Evolutionary conservation across 2,113 vertebrate genomes (phyloP).

Genomic region (Cryptomyrus ogoouensis): DNA sequence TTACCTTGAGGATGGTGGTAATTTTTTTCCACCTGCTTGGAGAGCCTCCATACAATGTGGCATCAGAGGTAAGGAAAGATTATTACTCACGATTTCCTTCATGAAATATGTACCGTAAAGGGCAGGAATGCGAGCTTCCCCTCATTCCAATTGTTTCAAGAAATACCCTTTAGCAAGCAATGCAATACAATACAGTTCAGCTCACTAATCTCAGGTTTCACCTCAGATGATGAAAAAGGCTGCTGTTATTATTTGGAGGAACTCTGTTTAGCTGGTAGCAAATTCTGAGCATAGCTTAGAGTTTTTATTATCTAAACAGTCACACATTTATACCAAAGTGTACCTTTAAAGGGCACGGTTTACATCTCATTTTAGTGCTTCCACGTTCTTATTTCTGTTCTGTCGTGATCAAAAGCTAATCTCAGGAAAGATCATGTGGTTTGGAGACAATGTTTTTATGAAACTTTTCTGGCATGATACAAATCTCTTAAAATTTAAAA

Average conservation of each 20-base stretch:
- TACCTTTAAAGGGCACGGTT: background rate
- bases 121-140: background rate
- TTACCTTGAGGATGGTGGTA: background rate
- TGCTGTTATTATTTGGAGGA: background rate
- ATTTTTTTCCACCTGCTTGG: background rate
- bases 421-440: background rate
- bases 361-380: background rate
- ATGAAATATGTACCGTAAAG: constrained; percentile 7
- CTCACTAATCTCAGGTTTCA: background rate
- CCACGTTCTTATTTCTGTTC: background rate
- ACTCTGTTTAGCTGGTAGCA: background rate
- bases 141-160: background rate
- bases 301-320: background rate
- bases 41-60: background rate
- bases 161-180: background rate
- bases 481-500: background rate
- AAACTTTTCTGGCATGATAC: background rate
- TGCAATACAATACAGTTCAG: background rate
- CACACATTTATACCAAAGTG: background rate
- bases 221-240: background rate
- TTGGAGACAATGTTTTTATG: background rate
- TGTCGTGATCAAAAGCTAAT: background rate
- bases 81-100: background rate
- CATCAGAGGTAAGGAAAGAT: background rate
- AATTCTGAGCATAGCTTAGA: background rate